phyloP scores from a whole-genome alignment of 2,888 invertebrate species.

The Hydrotaea cyrtoneurina region DNA sequence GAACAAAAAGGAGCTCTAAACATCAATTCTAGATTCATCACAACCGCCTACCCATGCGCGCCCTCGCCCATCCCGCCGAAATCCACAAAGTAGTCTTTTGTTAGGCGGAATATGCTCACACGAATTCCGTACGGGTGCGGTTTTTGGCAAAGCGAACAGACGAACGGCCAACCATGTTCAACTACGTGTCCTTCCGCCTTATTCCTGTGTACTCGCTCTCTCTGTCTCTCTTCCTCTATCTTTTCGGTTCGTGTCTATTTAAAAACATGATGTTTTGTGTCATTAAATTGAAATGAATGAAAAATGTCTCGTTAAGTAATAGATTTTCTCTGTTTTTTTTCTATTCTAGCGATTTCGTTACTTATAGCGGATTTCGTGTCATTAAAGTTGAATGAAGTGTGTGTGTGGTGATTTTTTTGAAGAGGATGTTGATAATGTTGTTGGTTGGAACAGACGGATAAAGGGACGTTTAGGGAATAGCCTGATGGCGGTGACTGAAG shows the following conservation, averaged over 20 bases:
- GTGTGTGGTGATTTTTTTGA: neutral
- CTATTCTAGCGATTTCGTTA: neutral
- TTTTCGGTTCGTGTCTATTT: constrained; percentile 22
- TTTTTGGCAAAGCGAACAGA: neutral
- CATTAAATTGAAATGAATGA: constrained; percentile 51
- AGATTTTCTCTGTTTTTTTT: constrained; percentile 43
- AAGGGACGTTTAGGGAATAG: neutral
- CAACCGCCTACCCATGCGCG: neutral
- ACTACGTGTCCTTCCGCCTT: neutral
- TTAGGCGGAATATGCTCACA: neutral
- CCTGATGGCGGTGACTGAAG: neutral
- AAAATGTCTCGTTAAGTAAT: constrained; percentile 14
- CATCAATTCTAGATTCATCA: neutral
- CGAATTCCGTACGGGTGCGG: constrained; percentile 3
- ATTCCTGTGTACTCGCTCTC: neutral
- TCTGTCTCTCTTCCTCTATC: neutral
- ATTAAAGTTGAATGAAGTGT: neutral
- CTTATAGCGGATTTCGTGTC: neutral
- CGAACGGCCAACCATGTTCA: neutral
- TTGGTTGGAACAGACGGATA: neutral
- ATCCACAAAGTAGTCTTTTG: neutral
- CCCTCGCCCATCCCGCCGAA: neutral
- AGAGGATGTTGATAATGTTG: neutral
- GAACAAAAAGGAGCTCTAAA: neutral
- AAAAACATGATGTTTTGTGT: constrained; percentile 39